phyloP scores from a whole-genome alignment of 92 coral and sea anemone genomes.

The Meandrina meandrites region DNA sequence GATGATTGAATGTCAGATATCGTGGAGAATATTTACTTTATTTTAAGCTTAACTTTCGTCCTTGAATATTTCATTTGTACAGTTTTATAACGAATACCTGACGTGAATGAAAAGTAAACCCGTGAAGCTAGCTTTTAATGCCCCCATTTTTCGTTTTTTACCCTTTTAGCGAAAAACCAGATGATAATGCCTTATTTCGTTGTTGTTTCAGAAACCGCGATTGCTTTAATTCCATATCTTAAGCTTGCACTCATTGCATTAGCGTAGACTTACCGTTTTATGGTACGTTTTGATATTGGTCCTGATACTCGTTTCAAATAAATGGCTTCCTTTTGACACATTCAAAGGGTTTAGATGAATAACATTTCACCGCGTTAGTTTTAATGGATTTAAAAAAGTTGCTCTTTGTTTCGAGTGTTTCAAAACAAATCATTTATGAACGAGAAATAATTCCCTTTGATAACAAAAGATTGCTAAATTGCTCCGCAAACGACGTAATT shows the following conservation, averaged over 20 bases:
- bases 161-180: neutral
- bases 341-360: conserved; percentile 1
- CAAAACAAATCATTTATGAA: neutral
- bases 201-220: neutral
- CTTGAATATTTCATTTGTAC: neutral
- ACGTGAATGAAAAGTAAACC: neutral
- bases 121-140: neutral
- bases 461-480: conserved; percentile 23
- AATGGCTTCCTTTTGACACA: neutral
- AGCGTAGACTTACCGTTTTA: neutral
- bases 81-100: neutral
- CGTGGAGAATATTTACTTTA: no score
- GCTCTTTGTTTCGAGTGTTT: conserved; percentile 15
- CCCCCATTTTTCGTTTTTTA: neutral
- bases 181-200: neutral
- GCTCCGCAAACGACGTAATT: conserved; percentile 5
- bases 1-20: neutral
- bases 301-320: neutral
- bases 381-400: neutral
- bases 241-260: neutral
- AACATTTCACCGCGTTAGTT: neutral
- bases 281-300: neutral
- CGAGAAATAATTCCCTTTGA: neutral
- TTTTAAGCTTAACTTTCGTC: neutral
- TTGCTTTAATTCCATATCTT: neutral